phyloP scores from a whole-genome alignment of 2,797 vertebrate species.

The Austrolebias charrua region DNA sequence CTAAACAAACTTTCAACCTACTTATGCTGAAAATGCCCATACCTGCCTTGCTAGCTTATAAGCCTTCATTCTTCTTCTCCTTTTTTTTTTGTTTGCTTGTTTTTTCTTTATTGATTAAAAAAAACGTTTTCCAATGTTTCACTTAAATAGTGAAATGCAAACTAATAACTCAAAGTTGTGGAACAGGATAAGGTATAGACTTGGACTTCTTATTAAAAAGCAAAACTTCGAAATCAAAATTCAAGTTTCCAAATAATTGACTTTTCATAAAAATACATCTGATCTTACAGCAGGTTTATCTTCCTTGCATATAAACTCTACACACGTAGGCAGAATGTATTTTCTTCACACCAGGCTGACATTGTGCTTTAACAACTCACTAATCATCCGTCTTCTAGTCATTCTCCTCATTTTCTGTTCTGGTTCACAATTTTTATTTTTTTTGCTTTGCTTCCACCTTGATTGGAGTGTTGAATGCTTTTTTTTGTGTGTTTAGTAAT shows the following conservation, averaged over 20 bases:
- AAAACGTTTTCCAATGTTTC: background rate
- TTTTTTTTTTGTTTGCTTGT: too few species aligned
- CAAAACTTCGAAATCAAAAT: background rate
- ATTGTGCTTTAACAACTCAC: slow-evolving; percentile 6
- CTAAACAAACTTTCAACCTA: too few species aligned
- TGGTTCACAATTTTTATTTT: slow-evolving; percentile 33
- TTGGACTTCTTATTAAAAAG: background rate
- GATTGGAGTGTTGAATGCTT: slow-evolving; percentile 59
- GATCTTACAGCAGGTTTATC: background rate
- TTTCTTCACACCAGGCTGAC: slow-evolving; percentile 8
- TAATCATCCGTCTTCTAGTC: slow-evolving; percentile 21
- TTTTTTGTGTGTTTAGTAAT: slow-evolving; percentile 59
- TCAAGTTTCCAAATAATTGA: background rate
- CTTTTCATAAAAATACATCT: background rate
- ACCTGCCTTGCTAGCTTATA: background rate
- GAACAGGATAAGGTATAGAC: background rate
- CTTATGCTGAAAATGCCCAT: too few species aligned
- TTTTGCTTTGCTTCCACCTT: slow-evolving; percentile 53
- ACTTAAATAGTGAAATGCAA: too few species aligned
- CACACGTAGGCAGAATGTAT: slow-evolving; percentile 10
- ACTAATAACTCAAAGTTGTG: background rate
- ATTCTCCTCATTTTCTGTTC: slow-evolving; percentile 39
- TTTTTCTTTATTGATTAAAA: too few species aligned
- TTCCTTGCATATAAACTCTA: slow-evolving; percentile 6
- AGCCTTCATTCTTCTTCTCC: background rate